Evolutionary conservation across 1,140 invertebrate species (phyloP).

Genomic region (Amyelois transitella): DNA sequence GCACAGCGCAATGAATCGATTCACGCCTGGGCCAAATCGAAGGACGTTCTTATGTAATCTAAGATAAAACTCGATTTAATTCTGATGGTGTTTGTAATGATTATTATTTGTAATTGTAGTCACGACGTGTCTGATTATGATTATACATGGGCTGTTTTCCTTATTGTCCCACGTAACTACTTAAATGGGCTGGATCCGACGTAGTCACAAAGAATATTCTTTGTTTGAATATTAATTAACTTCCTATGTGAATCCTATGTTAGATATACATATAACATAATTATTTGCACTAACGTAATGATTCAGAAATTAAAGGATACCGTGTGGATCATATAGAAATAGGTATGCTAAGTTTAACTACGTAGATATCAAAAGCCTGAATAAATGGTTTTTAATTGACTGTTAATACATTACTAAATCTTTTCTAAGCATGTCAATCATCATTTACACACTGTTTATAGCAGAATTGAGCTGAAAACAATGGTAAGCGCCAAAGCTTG

Average conservation of each 20-base stretch:
- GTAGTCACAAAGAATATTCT: background rate
- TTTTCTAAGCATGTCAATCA: too few species aligned
- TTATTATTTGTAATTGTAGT: conserved; percentile 1
- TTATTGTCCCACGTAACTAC: background rate
- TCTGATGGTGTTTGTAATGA: conserved; percentile 2
- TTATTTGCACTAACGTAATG: too few species aligned
- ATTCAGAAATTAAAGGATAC: too few species aligned
- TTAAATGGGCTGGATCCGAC: background rate
- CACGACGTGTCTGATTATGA: conserved; percentile 1
- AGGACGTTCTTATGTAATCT: background rate
- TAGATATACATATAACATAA: too few species aligned
- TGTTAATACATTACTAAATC: too few species aligned
- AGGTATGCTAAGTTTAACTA: too few species aligned
- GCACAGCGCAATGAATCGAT: background rate
- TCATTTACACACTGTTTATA: too few species aligned
- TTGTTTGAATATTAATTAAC: background rate
- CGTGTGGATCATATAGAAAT: too few species aligned
- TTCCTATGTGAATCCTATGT: background rate
- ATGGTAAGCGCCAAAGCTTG: too few species aligned
- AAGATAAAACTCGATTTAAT: background rate
- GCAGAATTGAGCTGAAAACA: too few species aligned
- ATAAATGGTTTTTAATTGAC: too few species aligned
- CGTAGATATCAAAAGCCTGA: too few species aligned
- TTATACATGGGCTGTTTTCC: conserved; percentile 2
- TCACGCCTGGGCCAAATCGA: background rate